Evolutionary conservation across 2,113 vertebrate genomes (phyloP).

Genomic region (Pteropus alecto): DNA sequence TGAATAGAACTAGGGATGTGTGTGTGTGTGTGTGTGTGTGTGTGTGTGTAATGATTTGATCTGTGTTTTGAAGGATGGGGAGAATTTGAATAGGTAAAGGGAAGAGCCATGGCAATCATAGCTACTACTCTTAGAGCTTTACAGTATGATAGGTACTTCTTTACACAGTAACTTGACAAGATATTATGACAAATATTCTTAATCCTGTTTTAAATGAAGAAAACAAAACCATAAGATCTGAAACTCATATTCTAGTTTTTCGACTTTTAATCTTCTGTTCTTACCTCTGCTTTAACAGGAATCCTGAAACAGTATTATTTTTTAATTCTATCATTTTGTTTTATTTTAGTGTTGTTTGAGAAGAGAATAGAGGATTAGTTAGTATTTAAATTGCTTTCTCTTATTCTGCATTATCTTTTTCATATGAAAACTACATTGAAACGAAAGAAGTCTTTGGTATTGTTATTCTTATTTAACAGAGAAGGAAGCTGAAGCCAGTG

Average conservation of each 20-base stretch:
- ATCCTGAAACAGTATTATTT: neutral
- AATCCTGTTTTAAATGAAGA: neutral
- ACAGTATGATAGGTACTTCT: neutral
- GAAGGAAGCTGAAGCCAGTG: neutral
- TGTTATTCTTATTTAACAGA: neutral
- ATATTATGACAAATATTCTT: neutral
- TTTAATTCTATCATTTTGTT: neutral
- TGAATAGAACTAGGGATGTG: neutral
- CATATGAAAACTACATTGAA: neutral
- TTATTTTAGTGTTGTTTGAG: neutral
- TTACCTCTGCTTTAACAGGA: neutral
- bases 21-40: no score
- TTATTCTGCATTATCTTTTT: neutral
- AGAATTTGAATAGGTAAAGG: neutral
- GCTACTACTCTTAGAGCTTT: neutral
- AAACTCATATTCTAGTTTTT: neutral
- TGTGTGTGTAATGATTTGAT: neutral
- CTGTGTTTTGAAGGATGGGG: neutral
- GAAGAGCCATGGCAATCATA: neutral
- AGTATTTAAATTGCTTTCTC: neutral
- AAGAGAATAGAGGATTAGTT: neutral
- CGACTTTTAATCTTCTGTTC: neutral
- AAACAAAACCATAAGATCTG: neutral
- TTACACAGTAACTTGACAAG: neutral
- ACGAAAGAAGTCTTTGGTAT: neutral